Evolutionary conservation across 30 jellyfish, hydroid and myxozoan species (phyloP), one percentile per base, ranked within the genome.

Genomic region (Cassiopea andromeda): DNA sequence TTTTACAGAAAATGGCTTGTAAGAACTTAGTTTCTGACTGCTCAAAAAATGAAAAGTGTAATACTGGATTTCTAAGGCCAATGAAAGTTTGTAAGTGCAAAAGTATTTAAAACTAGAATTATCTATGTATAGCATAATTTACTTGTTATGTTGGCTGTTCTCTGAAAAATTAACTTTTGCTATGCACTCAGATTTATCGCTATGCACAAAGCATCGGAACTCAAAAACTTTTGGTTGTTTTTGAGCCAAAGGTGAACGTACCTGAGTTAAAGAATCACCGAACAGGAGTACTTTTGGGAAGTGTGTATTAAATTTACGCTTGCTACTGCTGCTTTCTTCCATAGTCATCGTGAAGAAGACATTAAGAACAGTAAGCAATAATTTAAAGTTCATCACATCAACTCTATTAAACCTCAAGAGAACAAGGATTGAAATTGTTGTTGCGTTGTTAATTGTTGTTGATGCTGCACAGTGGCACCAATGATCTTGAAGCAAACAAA

Each of bases 261-360:
- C 98, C 96, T 92, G 96, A 44, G 94, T 92, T 75, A 77, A 60
- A 38, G 98, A 92, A 59, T 92, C 98, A 9, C 98, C 98, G 50
- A 87, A 87, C 60, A 92, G 76, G 54, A 87, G 43, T 10, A 92
- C 90, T 77, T 92, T 92, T 18, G 95, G 95, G 79, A 88, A 84
- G 45, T 45, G 46, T 45, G 16, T 68, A 57, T 48, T 77, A 49
- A 67, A 68, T 1, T 68, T 60, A 2, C 13, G 19, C 18, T 48
- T 71, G 19, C 2, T 48, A 8, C n/a, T 50, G 38, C 7, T 60
- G 66, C 17, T 71, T 7, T 66, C 78, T 59, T 81, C 59, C 90
- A 67, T 38, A 0, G 81, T 19, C 69, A 27, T 48, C 18, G 73
- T 44, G 9, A 81, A 2, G 60, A 86, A 57, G 4, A 70, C 2